phyloP scores from a whole-genome alignment of 2,797 vertebrate genomes.

The Malurus leucopterus region DNA sequence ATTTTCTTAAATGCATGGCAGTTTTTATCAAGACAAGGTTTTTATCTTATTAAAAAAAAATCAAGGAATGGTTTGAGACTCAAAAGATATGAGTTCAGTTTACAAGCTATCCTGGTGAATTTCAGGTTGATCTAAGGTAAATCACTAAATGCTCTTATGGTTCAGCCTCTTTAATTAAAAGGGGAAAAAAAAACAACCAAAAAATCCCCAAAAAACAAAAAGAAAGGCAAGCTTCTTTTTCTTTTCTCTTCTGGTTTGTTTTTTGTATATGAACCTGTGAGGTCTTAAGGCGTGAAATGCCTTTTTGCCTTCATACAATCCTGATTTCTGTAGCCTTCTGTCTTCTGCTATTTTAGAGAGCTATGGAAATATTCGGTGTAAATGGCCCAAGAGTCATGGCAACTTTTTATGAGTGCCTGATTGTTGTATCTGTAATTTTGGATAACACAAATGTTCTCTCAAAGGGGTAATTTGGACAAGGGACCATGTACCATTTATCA shows the following conservation, averaged over 20 bases:
- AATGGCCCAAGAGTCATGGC: not conserved
- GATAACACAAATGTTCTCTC: not conserved
- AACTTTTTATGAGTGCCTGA: not conserved
- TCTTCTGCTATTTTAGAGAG: not conserved
- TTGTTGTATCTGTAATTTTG: not conserved
- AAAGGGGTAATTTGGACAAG: not conserved
- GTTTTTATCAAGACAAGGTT: not conserved
- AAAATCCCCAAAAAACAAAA: not conserved
- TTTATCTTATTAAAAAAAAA: not conserved
- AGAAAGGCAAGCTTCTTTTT: not conserved
- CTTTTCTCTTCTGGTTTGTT: not conserved
- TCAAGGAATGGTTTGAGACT: not conserved
- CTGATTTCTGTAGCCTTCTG: not conserved
- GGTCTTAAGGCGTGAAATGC: not conserved
- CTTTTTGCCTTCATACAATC: not conserved
- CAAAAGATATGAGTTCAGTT: not conserved
- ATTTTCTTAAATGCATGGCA: not conserved
- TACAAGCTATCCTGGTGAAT: not conserved
- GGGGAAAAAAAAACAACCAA: not conserved
- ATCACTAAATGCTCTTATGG: not conserved
- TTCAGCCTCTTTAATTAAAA: not conserved
- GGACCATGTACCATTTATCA: not conserved
- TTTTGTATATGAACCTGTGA: accelerated
- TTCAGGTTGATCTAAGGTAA: not conserved
- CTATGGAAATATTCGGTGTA: not conserved